These are phyloP conservation scores for Drosophila murphyi DNA, from an alignment of 1,140 invertebrate species.

Conservation along the genomic window DNA sequence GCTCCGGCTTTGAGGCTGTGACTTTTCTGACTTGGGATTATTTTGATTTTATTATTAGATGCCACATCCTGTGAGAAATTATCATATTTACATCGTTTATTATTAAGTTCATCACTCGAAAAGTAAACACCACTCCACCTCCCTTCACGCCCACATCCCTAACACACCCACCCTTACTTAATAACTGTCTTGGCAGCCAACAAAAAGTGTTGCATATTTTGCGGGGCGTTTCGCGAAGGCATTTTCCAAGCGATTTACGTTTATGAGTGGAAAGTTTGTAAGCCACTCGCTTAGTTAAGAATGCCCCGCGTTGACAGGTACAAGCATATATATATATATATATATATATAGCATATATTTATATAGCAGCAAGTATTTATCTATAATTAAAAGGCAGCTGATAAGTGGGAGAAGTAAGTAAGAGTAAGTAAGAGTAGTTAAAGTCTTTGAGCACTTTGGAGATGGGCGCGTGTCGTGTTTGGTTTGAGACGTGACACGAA, in stretches of 20 bases:
- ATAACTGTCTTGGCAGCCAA: slow-evolving; percentile 47
- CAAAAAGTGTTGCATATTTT: slow-evolving; percentile 74
- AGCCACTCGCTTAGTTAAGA: not conserved
- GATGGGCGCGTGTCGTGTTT: too few relatives aligned
- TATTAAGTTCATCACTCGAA: slow-evolving; percentile 84
- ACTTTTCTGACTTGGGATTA: slow-evolving; percentile 74
- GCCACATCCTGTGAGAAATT: slow-evolving; percentile 84
- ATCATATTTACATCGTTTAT: slow-evolving; percentile 85
- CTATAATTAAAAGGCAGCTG: slow-evolving; percentile 9
- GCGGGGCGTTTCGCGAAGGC: slow-evolving; percentile 40
- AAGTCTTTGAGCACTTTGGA: too few relatives aligned
- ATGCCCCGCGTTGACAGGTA: not conserved
- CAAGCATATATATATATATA: not conserved
- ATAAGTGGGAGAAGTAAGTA: not conserved
- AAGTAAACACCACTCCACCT: not conserved
- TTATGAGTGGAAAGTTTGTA: slow-evolving; percentile 57
- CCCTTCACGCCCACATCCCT: not conserved
- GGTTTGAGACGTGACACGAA: too few relatives aligned
- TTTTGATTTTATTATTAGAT: slow-evolving; percentile 85
- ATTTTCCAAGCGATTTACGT: slow-evolving; percentile 62
- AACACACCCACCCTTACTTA: slow-evolving; percentile 26
- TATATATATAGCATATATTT: not conserved
- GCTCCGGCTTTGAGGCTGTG: slow-evolving; percentile 17
- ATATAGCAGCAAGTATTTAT: not conserved
- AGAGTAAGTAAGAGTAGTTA: too few relatives aligned